Evolutionary conservation across 2,113 vertebrate genomes (phyloP).

Genomic region (Oryzias celebensis): DNA sequence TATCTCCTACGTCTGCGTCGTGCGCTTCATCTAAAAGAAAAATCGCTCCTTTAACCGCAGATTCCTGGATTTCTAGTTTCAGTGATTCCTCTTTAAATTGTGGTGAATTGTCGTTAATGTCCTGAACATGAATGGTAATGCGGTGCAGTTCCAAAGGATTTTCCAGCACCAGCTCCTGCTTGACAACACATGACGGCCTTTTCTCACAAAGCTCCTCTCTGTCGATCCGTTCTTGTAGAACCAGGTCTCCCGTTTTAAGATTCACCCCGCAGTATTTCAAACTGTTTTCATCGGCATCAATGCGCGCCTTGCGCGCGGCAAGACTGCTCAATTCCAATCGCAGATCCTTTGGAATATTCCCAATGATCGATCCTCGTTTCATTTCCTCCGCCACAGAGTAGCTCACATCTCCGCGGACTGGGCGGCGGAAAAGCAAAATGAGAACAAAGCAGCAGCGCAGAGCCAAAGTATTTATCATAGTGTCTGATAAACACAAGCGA

Average conservation of each 20-base stretch:
- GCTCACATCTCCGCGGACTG: slow-evolving; percentile 57
- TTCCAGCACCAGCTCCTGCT: slow-evolving; percentile 74
- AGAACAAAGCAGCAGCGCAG: slow-evolving; percentile 8
- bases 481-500: background rate
- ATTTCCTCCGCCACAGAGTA: slow-evolving; percentile 74
- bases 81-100: slow-evolving; percentile 48
- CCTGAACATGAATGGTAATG: slow-evolving; percentile 66
- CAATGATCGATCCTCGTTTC: slow-evolving; percentile 76
- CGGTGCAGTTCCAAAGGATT: slow-evolving; percentile 71
- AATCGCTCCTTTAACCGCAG: slow-evolving; percentile 49
- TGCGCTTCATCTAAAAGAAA: slow-evolving; percentile 70
- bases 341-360: slow-evolving; percentile 79
- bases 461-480: slow-evolving; percentile 10
- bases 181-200: slow-evolving; percentile 59
- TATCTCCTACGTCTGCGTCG: slow-evolving; percentile 76
- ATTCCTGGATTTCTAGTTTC: slow-evolving; percentile 67
- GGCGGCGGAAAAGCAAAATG: slow-evolving; percentile 14
- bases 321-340: slow-evolving; percentile 63
- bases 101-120: slow-evolving; percentile 79
- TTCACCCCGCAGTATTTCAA: slow-evolving; percentile 64
- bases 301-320: slow-evolving; percentile 63
- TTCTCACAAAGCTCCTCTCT: slow-evolving; percentile 75
- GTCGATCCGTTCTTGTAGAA: slow-evolving; percentile 69
- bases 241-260: slow-evolving; percentile 62
- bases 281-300: slow-evolving; percentile 56